phyloP scores from a whole-genome alignment of 2,888 invertebrate genomes.

The Nycteola revayana region DNA sequence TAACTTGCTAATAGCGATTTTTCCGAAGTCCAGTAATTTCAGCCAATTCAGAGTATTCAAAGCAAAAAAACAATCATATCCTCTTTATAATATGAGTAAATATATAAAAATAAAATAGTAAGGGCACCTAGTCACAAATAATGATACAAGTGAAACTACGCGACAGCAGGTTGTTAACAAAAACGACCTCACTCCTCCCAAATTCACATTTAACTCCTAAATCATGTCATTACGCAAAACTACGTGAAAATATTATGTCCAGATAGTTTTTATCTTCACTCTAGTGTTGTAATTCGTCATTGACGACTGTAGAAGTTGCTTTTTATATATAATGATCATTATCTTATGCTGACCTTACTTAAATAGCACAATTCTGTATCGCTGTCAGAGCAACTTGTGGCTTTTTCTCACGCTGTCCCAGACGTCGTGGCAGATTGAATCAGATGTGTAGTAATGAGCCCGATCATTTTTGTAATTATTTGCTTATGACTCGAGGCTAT shows the following conservation, averaged over 20 bases:
- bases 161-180: constrained; percentile 5
- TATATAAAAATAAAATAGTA: too few species aligned
- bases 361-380: constrained; percentile 52
- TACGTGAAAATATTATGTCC: constrained; percentile 47
- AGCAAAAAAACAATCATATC: too few species aligned
- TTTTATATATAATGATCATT: constrained; percentile 50
- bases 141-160: not conserved
- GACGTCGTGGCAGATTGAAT: constrained; percentile 36
- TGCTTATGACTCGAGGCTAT: constrained; percentile 33
- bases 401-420: constrained; percentile 51
- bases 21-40: too few species aligned
- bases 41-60: too few species aligned
- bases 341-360: constrained; percentile 53
- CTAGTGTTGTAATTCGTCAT: constrained; percentile 59
- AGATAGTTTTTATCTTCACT: constrained; percentile 44
- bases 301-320: constrained; percentile 51
- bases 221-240: constrained; percentile 36
- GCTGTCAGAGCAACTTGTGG: constrained; percentile 28
- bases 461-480: constrained; percentile 36
- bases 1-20: too few species aligned
- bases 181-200: constrained; percentile 13
- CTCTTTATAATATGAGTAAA: too few species aligned
- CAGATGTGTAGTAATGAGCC: constrained; percentile 32
- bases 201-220: constrained; percentile 10
- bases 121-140: too few species aligned